Evolutionary conservation across 2,797 vertebrate species (phyloP), one percentile per base, ranked within the genome.

Genomic region (Enteromius fasciolatus): DNA sequence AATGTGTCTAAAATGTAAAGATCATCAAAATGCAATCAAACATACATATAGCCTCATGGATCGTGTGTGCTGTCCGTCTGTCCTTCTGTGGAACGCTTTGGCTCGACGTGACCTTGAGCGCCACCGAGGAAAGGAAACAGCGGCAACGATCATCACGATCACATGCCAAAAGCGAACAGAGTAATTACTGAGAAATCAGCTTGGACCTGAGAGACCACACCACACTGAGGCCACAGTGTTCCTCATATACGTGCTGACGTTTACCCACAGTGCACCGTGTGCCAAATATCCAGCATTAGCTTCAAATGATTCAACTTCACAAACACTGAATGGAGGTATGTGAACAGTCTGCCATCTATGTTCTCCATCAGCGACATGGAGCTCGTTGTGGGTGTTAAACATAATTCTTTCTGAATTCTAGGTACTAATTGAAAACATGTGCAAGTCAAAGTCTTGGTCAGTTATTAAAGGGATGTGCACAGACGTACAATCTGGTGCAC

Each of bases 341-440:
- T 39, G 76, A 72, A 59, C 68, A 72, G 46, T 39, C 82, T 48
- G 57, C 31, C 33, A 41, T 64, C 46, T 78, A 75, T 78, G 63
- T 78, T 52, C 61, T 75, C 69, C 31, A 50, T 68, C 33, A 89
- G 90, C 89, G 89, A 88, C 83, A 83, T 85, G 89, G 87, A 92
- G 90, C 90, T 87, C 92, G 86, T 91, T 90, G 90, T 91, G 90
- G 80, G 90, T 92, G 89, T 90, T 91, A 90, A 92, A 93, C 90
- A 91, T 90, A 91, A 92, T 90, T 90, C 90, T 89, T 90, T 85
- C 87, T 86, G 87, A 91, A 92, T 91, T 89, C 89, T 89, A 85
- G 85, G 89, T 85, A 87, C 87, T 93, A 93, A 93, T 92, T 90
- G 85, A 90, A 93, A 92, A 87, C 92, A 93, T 86, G 89, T 93